These are phyloP conservation scores for Philypnodon macrostomus DNA, from an alignment of 2,797 vertebrate genomes.

Conservation along the genomic window DNA sequence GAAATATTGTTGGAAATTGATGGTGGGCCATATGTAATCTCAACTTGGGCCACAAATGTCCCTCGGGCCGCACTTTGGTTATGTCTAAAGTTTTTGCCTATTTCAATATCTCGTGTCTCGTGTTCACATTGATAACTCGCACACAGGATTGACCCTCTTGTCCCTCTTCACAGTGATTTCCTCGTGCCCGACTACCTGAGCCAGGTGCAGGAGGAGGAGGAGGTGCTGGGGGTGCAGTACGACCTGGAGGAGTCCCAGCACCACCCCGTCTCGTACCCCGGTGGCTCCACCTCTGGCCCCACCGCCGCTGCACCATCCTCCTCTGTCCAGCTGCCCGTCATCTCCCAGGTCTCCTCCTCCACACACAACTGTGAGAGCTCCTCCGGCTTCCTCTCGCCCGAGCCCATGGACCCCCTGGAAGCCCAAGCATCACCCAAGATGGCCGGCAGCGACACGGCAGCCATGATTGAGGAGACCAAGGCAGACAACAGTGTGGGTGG, in stretches of 20 bases:
- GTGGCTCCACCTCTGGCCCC: constrained; percentile 47
- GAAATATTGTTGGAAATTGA: too few species aligned
- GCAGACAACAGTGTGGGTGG: constrained; percentile 66
- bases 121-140: too few species aligned
- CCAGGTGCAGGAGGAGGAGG: constrained; percentile 92
- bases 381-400: constrained; percentile 78
- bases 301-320: constrained; percentile 75
- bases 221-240: constrained; percentile 89
- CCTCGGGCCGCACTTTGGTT: too few species aligned
- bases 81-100: too few species aligned
- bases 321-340: constrained; percentile 97
- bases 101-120: too few species aligned
- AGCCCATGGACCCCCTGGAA: constrained; percentile 83
- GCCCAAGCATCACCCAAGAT: constrained; percentile 70
- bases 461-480: constrained; percentile 66
- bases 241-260: constrained; percentile 84
- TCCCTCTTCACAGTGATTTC: constrained; percentile 86
- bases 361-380: constrained; percentile 94
- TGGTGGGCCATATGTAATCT: too few species aligned
- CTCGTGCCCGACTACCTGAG: constrained; percentile 98
- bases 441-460: constrained; percentile 36
- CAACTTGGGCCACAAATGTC: too few species aligned
- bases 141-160: constrained; percentile 4
- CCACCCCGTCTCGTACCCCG: constrained; percentile 53
- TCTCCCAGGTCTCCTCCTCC: constrained; percentile 97